Conservation (phyloP, 2,888 invertebrate genomes). For the Tetragonula carbonaria region DNA sequence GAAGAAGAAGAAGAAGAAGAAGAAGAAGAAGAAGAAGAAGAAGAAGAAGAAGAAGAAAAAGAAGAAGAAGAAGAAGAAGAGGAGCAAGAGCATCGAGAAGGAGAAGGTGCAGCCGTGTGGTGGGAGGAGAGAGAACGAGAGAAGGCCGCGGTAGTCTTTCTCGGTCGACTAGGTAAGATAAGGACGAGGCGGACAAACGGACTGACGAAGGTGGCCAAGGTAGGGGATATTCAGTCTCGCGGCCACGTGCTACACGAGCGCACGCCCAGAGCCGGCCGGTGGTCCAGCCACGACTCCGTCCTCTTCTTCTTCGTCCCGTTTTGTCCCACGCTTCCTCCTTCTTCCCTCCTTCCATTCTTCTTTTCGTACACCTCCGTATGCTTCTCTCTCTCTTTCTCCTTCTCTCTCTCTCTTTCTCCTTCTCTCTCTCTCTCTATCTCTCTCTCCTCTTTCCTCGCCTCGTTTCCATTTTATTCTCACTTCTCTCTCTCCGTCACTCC, state of each 20-base stretch:
- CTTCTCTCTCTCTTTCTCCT: background rate
- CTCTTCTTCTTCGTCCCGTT: conserved; percentile 69
- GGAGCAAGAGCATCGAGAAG: conserved; percentile 31
- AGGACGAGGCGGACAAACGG: conserved; percentile 80
- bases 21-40: conserved; percentile 36
- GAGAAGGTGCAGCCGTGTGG: conserved; percentile 31
- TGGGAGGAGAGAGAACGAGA: conserved; percentile 60
- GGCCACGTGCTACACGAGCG: conserved; percentile 83
- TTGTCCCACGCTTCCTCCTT: conserved; percentile 59
- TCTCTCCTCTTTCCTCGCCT: background rate
- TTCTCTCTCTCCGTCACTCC: background rate
- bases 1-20: conserved; percentile 41
- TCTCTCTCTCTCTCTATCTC: background rate
- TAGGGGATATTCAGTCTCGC: conserved; percentile 83
- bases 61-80: conserved; percentile 34
- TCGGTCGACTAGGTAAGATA: conserved; percentile 76
- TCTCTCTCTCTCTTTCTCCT: background rate
- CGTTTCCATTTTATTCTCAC: background rate
- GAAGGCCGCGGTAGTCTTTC: conserved; percentile 75
- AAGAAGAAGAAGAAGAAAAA: conserved; percentile 32
- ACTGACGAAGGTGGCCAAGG: conserved; percentile 79
- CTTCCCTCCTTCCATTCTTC: conserved; percentile 46
- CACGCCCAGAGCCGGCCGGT: conserved; percentile 82
- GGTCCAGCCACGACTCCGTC: conserved; percentile 73
- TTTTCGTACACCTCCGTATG: conserved; percentile 3